A percentile compares a stretch with the other conserved stretches of the same genome.
phyloP scores from a whole-genome alignment of 2,113 vertebrate species.

The Ploceus nigricollis region DNA sequence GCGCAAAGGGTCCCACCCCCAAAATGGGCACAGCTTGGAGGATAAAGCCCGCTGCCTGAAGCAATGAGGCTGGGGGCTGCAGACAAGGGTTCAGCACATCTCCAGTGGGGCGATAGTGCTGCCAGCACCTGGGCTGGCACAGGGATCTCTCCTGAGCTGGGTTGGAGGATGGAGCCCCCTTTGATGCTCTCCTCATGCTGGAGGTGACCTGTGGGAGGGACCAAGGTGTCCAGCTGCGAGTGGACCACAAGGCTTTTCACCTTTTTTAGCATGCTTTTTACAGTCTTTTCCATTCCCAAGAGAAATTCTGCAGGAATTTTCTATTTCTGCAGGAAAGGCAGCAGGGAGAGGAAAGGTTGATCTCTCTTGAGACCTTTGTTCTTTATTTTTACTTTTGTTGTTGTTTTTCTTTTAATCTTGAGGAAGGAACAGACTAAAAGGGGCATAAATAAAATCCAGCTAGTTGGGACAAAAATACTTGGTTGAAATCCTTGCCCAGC shows the following conservation, averaged over 20 bases:
- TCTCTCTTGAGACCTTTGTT: neutral
- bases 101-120: neutral
- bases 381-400: conserved; percentile 44
- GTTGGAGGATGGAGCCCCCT: neutral
- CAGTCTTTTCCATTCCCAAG: neutral
- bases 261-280: rapidly evolving
- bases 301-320: conserved; percentile 9
- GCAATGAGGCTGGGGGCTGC: neutral
- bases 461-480: neutral
- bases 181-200: neutral
- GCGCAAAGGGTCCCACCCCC: neutral
- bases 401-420: neutral
- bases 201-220: neutral
- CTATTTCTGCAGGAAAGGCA: conserved; percentile 10
- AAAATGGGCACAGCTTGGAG: neutral
- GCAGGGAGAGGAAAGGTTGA: conserved; percentile 1
- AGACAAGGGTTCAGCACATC: neutral
- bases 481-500: neutral
- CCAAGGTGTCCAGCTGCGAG: rapidly evolving
- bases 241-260: neutral
- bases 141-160: neutral
- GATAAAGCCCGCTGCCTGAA: neutral
- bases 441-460: neutral
- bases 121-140: neutral
- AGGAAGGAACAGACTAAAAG: conserved; percentile 32